Base-by-base conservation (phyloP, 2,888 invertebrate species). In the Podotricha telesiphe region DNA sequence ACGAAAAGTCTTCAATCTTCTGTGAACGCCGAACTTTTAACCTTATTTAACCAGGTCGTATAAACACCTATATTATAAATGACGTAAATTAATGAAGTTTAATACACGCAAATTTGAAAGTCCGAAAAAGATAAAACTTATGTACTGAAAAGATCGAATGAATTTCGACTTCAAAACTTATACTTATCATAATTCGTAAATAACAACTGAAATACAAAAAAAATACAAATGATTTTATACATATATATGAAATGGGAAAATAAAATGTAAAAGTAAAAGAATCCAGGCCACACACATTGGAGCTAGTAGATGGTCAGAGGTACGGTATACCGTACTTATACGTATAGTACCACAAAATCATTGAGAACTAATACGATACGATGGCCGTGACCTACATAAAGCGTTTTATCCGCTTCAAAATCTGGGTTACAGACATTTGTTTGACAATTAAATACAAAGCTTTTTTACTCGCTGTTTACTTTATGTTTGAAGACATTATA, bases 351-450 rank as follows among this genome's bases (percentile, higher is more conserved):
- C 19, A 28, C 28, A 19, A 45, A 67, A 67, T 62, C 53, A 67
- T 61, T 47, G 61, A 62, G 62, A 71, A 71, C 68, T 65, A 65
- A 68, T 71, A 65, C 68, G 34, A 11, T 55, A 55, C 53, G 61
- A 20, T 20, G 65, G 34, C 68, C 71, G 55, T 71, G 71, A 65
- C 71, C 68, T 15, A 71, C 40, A 51, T 68, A 28, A 62, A 59
- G 13, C 65, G 65, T 65, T 68, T 65, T 42, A 71, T 58, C 65
- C 65, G 65, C 71, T 68, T 48, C 56, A 62, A 50, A 50, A 68
- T 71, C 53, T 65, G 65, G 71, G 71, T 58, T 71, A 62, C 62
- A 63, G 58, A 45, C 40, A 37, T 68, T 68, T 70, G 61, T 67
- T 67, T 56, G 59, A 62, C 70, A 61, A 71, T 68, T 61, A 68